Conservation (phyloP, 2,888 invertebrate species). For the Myopa testacea region DNA sequence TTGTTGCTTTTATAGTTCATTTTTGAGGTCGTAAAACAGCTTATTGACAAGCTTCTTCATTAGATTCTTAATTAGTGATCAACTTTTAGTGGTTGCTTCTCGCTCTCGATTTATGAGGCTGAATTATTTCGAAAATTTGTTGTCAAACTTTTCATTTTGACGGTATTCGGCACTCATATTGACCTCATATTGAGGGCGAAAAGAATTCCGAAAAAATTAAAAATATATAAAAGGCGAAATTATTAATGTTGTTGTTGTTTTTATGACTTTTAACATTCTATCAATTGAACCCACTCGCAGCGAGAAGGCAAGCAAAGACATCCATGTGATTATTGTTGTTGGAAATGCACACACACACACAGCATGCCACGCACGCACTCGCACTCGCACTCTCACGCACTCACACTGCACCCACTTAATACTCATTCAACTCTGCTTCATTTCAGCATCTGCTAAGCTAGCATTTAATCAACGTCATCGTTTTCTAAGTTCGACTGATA, state of each 20-base stretch:
- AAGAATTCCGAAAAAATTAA: too few relatives aligned
- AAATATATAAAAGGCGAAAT: too few relatives aligned
- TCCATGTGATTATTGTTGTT: too few relatives aligned
- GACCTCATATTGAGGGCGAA: too few relatives aligned
- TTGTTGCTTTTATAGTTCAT: background rate
- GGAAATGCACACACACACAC: background rate
- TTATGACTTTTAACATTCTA: background rate
- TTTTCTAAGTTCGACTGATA: constrained; percentile 11
- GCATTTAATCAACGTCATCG: constrained; percentile 38
- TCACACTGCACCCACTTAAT: background rate
- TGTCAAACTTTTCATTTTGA: background rate
- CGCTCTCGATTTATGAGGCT: constrained; percentile 26
- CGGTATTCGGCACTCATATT: background rate
- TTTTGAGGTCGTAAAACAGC: constrained; percentile 35
- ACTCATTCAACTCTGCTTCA: background rate
- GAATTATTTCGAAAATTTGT: constrained; percentile 64
- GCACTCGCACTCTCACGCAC: background rate
- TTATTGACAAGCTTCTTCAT: constrained; percentile 28
- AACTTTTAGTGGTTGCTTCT: constrained; percentile 2
- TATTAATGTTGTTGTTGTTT: too few relatives aligned
- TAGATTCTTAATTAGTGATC: constrained; percentile 31
- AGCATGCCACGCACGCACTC: background rate
- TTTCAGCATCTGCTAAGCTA: constrained; percentile 21
- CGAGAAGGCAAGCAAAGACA: too few relatives aligned
- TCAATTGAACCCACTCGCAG: background rate